Base-by-base conservation (phyloP, 92 coral and sea anemone genomes). In the Epizoanthus rinbou region DNA sequence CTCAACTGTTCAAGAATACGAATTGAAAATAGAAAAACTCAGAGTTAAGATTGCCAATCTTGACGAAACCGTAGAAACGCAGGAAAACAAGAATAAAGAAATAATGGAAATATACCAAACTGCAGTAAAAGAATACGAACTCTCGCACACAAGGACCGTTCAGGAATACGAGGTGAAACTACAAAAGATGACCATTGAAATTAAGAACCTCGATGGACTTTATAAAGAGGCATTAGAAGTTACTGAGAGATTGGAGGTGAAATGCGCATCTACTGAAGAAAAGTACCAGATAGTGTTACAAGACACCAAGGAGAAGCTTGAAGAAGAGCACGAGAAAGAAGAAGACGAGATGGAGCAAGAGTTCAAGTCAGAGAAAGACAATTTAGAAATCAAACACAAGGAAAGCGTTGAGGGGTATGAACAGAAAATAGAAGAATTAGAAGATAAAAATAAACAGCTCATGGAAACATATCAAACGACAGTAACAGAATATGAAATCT, bases 1-100 rank as follows among this genome's bases (percentile, higher is more conserved):
- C 21, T 15, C 37, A 69, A 69, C 45, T 22, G 52, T n/a, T 73
- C 58, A 71, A 41, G 57, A 47, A 2, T 71, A 71, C 41, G 76
- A 66, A 14, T n/a, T 14, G 45, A 66, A 37, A 10, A 31, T 66
- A 66, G 45, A n/a, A 33, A 21, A 66, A 66, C n/a, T 66, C 2
- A 31, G 39, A 33, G 11, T 10, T 31, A n/a, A 66, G 8, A 66
- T 66, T 8, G 14, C 47, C 39, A 37, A 66, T 3, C 72, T 66
- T 25, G 22, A 66, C 17, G 25, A 7, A 31, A 66, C n/a, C 43
- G 22, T 66, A 3, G 19, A 66, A 66, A 66, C 41, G 15, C 72
- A 24, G 18, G 72, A 28, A 14, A 41, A 6, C 6, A 66, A 66
- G 18, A 28, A 66, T 6, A 33, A 33, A 66, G 72, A 53, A 57